A percentile compares a stretch with the other conserved stretches of the same genome.
Evolutionary conservation across 2,797 vertebrate species (phyloP).

Genomic region (Adrianichthys oophorus): DNA sequence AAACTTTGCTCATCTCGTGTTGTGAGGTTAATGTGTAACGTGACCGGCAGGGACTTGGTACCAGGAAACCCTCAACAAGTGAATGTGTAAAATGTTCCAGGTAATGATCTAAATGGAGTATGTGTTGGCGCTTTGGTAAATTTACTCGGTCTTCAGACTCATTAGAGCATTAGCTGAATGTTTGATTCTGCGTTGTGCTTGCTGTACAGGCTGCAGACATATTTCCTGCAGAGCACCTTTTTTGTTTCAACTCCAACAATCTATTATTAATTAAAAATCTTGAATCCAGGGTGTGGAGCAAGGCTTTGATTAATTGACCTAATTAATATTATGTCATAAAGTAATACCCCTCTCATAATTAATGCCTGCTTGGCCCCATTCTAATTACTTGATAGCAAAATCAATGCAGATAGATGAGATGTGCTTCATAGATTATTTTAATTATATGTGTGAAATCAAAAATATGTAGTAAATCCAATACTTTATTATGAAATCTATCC

Average conservation of each 20-base stretch:
- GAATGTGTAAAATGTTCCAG: slow-evolving; percentile 12
- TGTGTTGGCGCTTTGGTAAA: slow-evolving; percentile 7
- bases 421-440: slow-evolving; percentile 27
- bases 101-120: slow-evolving; percentile 9
- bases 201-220: neutral
- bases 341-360: slow-evolving; percentile 52
- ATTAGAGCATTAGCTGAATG: slow-evolving; percentile 7
- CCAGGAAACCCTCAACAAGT: slow-evolving; percentile 30
- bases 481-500: slow-evolving; percentile 26
- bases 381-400: slow-evolving; percentile 53
- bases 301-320: slow-evolving; percentile 48
- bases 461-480: slow-evolving; percentile 5
- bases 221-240: slow-evolving; percentile 1
- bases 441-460: slow-evolving; percentile 15
- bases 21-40: slow-evolving; percentile 45
- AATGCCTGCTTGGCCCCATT: slow-evolving; percentile 52
- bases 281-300: slow-evolving; percentile 28
- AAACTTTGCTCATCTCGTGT: slow-evolving; percentile 27
- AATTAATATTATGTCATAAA: slow-evolving; percentile 63
- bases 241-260: slow-evolving; percentile 13
- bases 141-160: slow-evolving; percentile 1
- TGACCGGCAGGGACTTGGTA: slow-evolving; percentile 26
- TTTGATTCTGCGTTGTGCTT: neutral
- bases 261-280: slow-evolving; percentile 34
- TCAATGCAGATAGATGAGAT: slow-evolving; percentile 51